Conservation (phyloP, 1,140 invertebrate genomes). For the Cotesia typhae region DNA sequence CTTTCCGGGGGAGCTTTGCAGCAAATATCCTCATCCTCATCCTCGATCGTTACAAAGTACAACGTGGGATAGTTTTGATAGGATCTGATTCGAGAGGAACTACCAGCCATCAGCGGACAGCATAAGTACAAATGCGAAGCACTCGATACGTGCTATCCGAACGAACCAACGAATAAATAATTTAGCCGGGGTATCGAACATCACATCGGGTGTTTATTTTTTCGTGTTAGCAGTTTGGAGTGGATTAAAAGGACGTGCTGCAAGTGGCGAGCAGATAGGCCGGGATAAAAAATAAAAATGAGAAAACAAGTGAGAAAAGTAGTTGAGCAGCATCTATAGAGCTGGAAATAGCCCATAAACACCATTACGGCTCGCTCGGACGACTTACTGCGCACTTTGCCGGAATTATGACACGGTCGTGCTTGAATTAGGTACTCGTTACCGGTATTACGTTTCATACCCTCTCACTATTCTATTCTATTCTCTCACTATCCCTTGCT, state of each 20-base stretch:
- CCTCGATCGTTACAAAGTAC: too few relatives aligned
- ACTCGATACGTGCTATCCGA: too few relatives aligned
- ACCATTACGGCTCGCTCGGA: slow-evolving; percentile 55
- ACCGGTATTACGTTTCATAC: slow-evolving; percentile 58
- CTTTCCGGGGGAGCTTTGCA: neutral
- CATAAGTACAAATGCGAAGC: too few relatives aligned
- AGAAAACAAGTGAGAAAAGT: slow-evolving; percentile 16
- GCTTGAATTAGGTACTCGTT: slow-evolving; percentile 62
- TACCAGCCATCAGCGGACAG: too few relatives aligned
- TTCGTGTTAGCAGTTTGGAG: too few relatives aligned
- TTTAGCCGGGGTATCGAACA: too few relatives aligned
- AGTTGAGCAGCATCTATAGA: slow-evolving; percentile 39
- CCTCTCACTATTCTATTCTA: slow-evolving; percentile 37
- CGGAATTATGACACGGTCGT: slow-evolving; percentile 57
- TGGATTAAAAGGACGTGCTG: too few relatives aligned
- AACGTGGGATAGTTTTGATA: too few relatives aligned
- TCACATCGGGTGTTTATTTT: too few relatives aligned
- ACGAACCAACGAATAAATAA: too few relatives aligned
- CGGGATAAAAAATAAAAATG: neutral
- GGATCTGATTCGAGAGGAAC: too few relatives aligned
- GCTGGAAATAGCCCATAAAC: slow-evolving; percentile 59
- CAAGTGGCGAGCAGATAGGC: neutral
- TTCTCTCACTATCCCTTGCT: neutral
- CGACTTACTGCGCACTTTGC: slow-evolving; percentile 59
- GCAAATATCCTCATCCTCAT: too few relatives aligned